These are phyloP conservation scores for Parnassius glacialis DNA, from an alignment of 2,888 invertebrate species.

Conservation along the genomic window DNA sequence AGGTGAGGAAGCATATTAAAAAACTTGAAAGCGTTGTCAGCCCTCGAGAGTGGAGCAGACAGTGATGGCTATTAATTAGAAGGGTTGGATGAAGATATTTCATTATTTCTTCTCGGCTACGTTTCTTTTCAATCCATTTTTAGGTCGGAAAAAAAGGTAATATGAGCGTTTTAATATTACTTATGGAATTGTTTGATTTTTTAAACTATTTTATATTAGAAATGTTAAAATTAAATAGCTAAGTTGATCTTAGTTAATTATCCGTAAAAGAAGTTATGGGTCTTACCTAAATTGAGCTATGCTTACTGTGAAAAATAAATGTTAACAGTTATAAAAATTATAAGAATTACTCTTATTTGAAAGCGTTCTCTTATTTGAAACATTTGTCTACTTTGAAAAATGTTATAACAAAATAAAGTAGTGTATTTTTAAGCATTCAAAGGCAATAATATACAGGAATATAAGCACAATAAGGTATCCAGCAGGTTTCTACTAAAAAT, in stretches of 20 bases:
- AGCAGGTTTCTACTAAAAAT: no score
- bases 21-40: constrained; percentile 76
- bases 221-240: no score
- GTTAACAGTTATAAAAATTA: no score
- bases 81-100: constrained; percentile 78
- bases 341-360: neutral
- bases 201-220: no score
- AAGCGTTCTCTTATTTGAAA: no score
- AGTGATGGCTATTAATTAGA: constrained; percentile 81
- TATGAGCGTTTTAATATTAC: constrained; percentile 28
- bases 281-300: neutral
- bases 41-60: constrained; percentile 74
- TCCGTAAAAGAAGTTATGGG: neutral
- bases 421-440: no score
- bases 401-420: no score
- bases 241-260: no score
- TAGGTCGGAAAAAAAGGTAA: constrained; percentile 27
- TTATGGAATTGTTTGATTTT: constrained; percentile 28
- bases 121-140: constrained; percentile 40
- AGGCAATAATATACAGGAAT: no score
- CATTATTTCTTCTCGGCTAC: constrained; percentile 66
- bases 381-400: no score
- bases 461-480: no score
- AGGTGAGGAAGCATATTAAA: constrained; percentile 80
- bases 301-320: no score